Evolutionary conservation across 1,140 invertebrate genomes (phyloP), one percentile per base, ranked within the genome.

Genomic region (Plectrocnemia conspersa): DNA sequence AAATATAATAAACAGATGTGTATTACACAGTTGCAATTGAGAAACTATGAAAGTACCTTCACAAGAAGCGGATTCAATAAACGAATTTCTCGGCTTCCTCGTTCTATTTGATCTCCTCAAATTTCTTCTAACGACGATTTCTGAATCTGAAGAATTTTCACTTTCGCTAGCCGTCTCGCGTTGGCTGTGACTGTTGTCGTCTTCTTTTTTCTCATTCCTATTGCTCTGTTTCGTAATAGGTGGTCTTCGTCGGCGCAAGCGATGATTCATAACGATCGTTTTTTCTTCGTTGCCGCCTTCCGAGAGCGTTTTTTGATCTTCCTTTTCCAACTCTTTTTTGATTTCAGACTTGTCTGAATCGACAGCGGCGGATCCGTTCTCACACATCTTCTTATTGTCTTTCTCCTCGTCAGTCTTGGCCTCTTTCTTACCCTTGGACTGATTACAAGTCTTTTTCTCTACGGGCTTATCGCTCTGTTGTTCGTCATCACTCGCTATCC

Each of bases 31-130:
- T n/a, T 42, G 35, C 15, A 42, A 21, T 27, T 13, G 23, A 3
- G 4, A 15, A 29, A 13, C 21, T 24, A 47, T 4, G 5, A 44
- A 25, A n/a, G 19, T 48, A 60, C 58, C 54, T 60, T 71, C 64
- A 16, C 68, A 58, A 25, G 64, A 66, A 11, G 69, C 65, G 16
- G 73, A 66, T 63, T 73, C 67, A 41, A 75, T 70, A 61, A 72
- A 75, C 32, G 73, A 68, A 18, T 67, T 68, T 55, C 70, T 69
- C 6, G 71, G 66, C 29, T 68, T 66, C 48, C 71, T 66, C 19
- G 71, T 71, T 59, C 73, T 69, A 23, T 70, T 70, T 6, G 73
- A 75, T 45, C 73, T 68, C 5, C 73, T 69, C 59, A 71, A 68
- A 35, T 63, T 60, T 1, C 67, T 58, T 9, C 64, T 60, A 40